A percentile compares a stretch with the other conserved stretches of the same genome.
These are phyloP conservation scores for Melopsittacus undulatus DNA, from an alignment of 2,797 vertebrate species.

Conservation along the genomic window DNA sequence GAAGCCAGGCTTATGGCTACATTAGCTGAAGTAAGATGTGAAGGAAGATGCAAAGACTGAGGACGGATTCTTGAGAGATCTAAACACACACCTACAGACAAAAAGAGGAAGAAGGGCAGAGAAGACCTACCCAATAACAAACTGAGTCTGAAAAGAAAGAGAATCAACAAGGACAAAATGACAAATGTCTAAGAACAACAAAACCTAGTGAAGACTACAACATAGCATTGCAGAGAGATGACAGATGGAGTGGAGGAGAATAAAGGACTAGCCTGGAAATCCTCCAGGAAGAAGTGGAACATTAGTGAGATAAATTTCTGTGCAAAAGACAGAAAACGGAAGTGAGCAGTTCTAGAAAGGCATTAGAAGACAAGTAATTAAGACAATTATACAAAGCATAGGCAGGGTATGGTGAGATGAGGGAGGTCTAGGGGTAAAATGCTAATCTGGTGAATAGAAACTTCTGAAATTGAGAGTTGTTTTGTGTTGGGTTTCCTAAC, in stretches of 20 bases:
- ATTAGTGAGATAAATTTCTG: constrained; percentile 32
- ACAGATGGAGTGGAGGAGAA: constrained; percentile 70
- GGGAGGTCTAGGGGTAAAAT: background rate
- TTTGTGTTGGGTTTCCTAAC: background rate
- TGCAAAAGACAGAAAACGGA: constrained; percentile 42
- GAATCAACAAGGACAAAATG: constrained; percentile 40
- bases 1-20: background rate
- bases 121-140: constrained; percentile 7
- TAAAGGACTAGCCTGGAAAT: constrained; percentile 53
- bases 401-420: background rate
- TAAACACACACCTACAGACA: constrained; percentile 18
- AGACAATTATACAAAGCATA: background rate
- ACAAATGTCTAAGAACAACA: constrained; percentile 41
- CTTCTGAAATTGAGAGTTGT: background rate
- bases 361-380: background rate
- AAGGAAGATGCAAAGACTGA: constrained; percentile 2
- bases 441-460: background rate
- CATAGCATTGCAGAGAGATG: background rate
- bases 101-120: background rate
- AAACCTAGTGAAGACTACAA: constrained; percentile 31
- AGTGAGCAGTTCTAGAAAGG: constrained; percentile 33
- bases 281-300: constrained; percentile 57
- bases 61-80: background rate
- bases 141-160: background rate
- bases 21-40: background rate